These are phyloP conservation scores for Augochlorella aurata DNA, from an alignment of 2,888 invertebrate species.

Conservation along the genomic window DNA sequence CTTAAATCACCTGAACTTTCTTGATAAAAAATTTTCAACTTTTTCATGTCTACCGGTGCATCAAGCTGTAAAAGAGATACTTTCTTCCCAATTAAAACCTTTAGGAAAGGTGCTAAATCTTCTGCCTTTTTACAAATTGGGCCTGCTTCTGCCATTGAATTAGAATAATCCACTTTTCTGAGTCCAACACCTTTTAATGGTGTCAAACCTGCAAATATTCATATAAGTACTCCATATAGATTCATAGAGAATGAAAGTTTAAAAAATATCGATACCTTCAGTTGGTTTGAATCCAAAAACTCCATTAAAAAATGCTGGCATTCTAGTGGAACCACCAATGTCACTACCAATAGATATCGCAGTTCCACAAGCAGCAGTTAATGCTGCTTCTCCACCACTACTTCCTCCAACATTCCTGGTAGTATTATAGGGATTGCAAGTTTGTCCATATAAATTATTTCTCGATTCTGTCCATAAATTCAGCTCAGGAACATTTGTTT, in stretches of 20 bases:
- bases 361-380: constrained; percentile 90
- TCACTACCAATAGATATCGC: constrained; percentile 95
- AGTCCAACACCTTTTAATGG: constrained; percentile 85
- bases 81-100: constrained; percentile 85
- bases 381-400: constrained; percentile 92
- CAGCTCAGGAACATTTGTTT: constrained; percentile 96
- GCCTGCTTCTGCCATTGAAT: constrained; percentile 92
- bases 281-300: constrained; percentile 93
- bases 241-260: neutral
- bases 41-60: constrained; percentile 85
- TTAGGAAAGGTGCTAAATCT: constrained; percentile 91
- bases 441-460: constrained; percentile 94
- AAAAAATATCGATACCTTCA: constrained; percentile 82
- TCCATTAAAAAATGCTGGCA: constrained; percentile 95
- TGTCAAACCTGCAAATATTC: constrained; percentile 84
- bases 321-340: constrained; percentile 97
- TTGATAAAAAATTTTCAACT: constrained; percentile 90
- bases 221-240: constrained; percentile 5
- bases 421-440: constrained; percentile 95
- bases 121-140: constrained; percentile 90
- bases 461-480: constrained; percentile 96
- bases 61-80: constrained; percentile 84
- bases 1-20: constrained; percentile 88
- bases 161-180: constrained; percentile 84
- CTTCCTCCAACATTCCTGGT: constrained; percentile 95